A percentile compares a stretch with the other conserved stretches of the same genome.
Conservation (phyloP, 1,140 invertebrate genomes). For the Psix sp. region DNA sequence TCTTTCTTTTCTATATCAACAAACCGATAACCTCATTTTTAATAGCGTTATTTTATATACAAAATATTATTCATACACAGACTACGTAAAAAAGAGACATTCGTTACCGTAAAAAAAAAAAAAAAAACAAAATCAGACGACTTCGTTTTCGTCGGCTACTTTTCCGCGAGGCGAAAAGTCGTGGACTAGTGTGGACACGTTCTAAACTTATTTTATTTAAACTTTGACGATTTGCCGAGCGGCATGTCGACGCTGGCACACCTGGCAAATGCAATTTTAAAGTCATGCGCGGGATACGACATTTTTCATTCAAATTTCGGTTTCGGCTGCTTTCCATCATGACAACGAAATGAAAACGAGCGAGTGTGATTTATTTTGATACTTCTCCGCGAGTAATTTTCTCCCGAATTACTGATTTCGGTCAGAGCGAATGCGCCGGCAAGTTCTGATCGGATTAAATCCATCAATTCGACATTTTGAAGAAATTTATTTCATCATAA, state of each 20-base stretch:
- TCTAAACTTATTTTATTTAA: conserved; percentile 65
- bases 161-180: conserved; percentile 44
- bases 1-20: too few relatives aligned
- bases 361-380: conserved; percentile 39
- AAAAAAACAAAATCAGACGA: too few relatives aligned
- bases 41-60: too few relatives aligned
- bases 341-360: conserved; percentile 37
- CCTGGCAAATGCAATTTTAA: conserved; percentile 49
- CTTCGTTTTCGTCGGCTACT: too few relatives aligned
- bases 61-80: too few relatives aligned
- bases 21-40: too few relatives aligned
- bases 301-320: conserved; percentile 57
- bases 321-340: conserved; percentile 27
- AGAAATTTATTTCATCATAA: too few relatives aligned
- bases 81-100: conserved; percentile 38
- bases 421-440: too few relatives aligned
- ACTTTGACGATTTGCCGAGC: conserved; percentile 55
- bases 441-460: too few relatives aligned
- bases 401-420: conserved; percentile 4
- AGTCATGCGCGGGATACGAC: conserved; percentile 44
- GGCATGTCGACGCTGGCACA: conserved; percentile 44
- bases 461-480: too few relatives aligned
- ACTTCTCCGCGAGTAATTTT: conserved; percentile 27
- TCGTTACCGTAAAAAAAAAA: too few relatives aligned
- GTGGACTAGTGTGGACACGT: conserved; percentile 48